Base-by-base conservation (phyloP, 2,888 invertebrate genomes). In the Caenorhabditis uteleia region DNA sequence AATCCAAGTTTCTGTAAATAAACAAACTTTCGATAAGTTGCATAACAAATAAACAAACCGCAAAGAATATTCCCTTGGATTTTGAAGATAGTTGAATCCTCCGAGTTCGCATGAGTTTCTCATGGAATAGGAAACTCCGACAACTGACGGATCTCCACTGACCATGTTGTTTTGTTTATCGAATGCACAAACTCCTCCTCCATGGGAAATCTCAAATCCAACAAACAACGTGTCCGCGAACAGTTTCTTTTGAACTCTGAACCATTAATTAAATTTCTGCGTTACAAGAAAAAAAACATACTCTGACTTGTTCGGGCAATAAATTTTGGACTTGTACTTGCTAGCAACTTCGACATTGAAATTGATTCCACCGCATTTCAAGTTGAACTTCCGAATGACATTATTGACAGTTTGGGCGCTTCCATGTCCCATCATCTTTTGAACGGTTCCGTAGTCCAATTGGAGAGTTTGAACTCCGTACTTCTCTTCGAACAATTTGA, bases 331-430 rank as follows among this genome's bases (percentile, higher is more conserved):
- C 8, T 25, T 3, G 2, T 36, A 16, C 2, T 21, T 18, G 3
- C 26, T 23, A n/a, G 67, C 57, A 23, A 60, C 33, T 0, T 50
- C 31, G 12, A 70, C 33, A 10, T 33, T 3, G 40, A 64, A 62
- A 45, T 71, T 71, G 31, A 55, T 26, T 12, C 70, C 70, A 10
- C 70, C 70, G 10, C 59, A 49, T 38, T 71, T 71, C 31, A 55
- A n/a, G 45, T 71, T 71, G 50, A 71, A 56, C 55, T 71, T 71
- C 7, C 54, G 26, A 48, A 70, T 47, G 7, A 70, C 61, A 25
- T 70, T 70, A 10, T 68, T 61, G n/a, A 49, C 53, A 0, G 70
- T 70, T 39, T 64, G 49, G 14, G 43, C 31, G 38, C 57, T 48
- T 34, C 49, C 38, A 26, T 51, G 44, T 2, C 26, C 29, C 42